These are phyloP conservation scores for Molossus molossus DNA, from an alignment of 2,797 vertebrate species.

Conservation along the genomic window DNA sequence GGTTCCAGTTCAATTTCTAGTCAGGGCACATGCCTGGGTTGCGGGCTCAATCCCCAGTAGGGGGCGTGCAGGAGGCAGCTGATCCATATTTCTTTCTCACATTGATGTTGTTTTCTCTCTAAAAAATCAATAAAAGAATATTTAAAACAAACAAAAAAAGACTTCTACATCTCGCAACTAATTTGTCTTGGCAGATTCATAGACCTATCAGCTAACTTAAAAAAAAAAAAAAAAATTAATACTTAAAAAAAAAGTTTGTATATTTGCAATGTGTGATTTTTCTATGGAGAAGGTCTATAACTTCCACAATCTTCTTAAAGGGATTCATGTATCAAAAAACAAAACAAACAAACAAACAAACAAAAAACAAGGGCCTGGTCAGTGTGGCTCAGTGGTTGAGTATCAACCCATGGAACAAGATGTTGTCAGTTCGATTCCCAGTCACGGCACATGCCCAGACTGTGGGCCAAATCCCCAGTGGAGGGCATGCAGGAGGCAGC, in stretches of 20 bases:
- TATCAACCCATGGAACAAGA: too few species aligned
- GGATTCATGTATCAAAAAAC: background rate
- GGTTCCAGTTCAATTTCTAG: background rate
- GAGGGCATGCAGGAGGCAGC: too few species aligned
- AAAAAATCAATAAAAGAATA: background rate
- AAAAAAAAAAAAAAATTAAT: background rate
- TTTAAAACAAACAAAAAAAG: too few species aligned
- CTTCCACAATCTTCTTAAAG: constrained; percentile 39
- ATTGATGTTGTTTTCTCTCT: background rate
- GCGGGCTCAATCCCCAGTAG: background rate
- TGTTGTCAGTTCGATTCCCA: too few species aligned
- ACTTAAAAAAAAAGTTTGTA: background rate
- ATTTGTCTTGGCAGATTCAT: background rate
- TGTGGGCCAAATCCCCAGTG: too few species aligned
- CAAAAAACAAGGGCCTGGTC: too few species aligned
- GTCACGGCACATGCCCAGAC: too few species aligned
- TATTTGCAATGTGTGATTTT: background rate
- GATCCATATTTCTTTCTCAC: background rate
- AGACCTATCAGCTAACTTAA: background rate
- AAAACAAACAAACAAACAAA: background rate
- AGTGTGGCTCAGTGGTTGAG: too few species aligned
- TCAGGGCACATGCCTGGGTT: background rate
- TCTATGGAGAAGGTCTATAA: background rate
- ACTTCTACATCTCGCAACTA: background rate
- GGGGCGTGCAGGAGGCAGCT: background rate